Evolutionary conservation across 1,140 invertebrate species (phyloP).

Genomic region (Apis florea): DNA sequence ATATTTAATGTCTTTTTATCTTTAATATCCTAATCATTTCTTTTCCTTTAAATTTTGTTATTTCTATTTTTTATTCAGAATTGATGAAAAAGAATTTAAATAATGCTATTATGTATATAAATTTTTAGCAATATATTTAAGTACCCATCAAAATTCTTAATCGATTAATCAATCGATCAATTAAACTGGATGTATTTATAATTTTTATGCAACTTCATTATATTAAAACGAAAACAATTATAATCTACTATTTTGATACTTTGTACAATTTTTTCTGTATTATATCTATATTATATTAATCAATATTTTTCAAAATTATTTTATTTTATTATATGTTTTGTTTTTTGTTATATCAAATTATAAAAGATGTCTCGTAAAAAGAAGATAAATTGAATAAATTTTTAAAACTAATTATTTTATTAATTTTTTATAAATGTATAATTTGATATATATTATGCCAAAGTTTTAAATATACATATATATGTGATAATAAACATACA

Average conservation of each 20-base stretch:
- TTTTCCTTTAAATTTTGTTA: background rate
- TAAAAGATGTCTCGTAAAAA: background rate
- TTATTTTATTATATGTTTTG: background rate
- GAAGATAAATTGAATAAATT: conserved; percentile 1
- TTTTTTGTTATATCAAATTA: background rate
- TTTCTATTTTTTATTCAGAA: background rate
- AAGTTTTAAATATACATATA: background rate
- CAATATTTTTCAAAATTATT: background rate
- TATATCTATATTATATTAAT: background rate
- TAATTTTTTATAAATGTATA: background rate
- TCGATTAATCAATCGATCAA: background rate
- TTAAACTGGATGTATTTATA: background rate
- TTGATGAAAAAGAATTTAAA: background rate
- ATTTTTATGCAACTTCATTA: background rate
- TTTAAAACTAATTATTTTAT: background rate
- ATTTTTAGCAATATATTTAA: background rate
- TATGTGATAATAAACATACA: too few species aligned
- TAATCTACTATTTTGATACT: background rate
- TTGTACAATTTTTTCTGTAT: background rate
- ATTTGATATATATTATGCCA: background rate
- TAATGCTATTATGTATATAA: background rate
- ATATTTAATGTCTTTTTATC: background rate
- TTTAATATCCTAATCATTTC: background rate
- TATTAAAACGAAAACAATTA: too few species aligned
- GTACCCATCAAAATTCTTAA: background rate